Evolutionary conservation across 2,113 vertebrate genomes (phyloP).

Genomic region (Bubo scandiacus): DNA sequence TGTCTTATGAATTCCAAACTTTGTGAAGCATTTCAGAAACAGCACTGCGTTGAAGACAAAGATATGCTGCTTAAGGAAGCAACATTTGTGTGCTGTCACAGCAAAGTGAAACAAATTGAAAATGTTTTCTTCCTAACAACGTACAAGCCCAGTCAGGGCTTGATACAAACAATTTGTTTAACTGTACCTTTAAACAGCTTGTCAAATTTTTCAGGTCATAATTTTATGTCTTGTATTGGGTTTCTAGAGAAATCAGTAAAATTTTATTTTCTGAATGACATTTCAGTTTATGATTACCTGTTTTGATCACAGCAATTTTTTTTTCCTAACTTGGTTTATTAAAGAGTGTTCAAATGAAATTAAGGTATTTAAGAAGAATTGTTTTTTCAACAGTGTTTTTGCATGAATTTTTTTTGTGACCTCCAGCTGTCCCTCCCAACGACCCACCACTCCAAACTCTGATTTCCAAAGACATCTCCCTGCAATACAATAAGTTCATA

Average conservation of each 20-base stretch:
- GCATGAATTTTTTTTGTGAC: not conserved
- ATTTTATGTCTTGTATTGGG: not conserved
- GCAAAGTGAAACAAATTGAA: not conserved
- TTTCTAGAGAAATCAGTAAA: not conserved
- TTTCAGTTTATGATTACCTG: not conserved
- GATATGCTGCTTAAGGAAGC: not conserved
- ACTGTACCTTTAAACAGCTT: not conserved
- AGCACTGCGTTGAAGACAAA: not conserved
- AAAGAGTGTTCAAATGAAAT: not conserved
- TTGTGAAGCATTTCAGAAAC: constrained; percentile 23
- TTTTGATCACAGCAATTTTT: not conserved
- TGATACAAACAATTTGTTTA: not conserved
- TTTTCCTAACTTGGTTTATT: not conserved
- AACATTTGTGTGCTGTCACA: constrained; percentile 4
- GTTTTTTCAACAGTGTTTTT: not conserved
- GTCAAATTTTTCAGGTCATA: not conserved
- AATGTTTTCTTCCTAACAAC: not conserved
- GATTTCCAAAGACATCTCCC: not conserved
- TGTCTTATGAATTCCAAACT: not conserved
- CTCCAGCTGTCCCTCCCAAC: not conserved
- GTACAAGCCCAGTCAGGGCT: not conserved
- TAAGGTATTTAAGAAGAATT: not conserved
- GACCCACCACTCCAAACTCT: fast-evolving
- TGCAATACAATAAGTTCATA: not conserved
- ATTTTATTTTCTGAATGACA: not conserved